Evolutionary conservation across 2,888 invertebrate species (phyloP).

Genomic region (Agrotis ipsilon): DNA sequence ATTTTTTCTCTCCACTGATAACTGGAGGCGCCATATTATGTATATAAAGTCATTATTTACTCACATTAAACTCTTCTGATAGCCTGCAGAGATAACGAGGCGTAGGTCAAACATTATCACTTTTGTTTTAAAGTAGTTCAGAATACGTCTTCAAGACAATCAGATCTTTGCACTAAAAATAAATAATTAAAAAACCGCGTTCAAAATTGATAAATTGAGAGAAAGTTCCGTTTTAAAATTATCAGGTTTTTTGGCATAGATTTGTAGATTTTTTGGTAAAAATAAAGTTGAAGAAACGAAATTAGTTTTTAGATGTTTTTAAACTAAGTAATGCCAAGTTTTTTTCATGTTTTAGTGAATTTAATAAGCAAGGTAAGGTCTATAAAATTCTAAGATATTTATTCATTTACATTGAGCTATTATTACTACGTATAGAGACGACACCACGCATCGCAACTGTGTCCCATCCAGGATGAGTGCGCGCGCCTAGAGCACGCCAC

Average conservation of each 20-base stretch:
- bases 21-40: slow-evolving; percentile 37
- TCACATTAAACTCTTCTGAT: slow-evolving; percentile 29
- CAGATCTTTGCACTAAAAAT: not conserved
- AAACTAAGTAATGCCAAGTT: slow-evolving; percentile 36
- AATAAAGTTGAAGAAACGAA: not conserved
- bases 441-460: no score
- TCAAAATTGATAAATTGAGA: not conserved
- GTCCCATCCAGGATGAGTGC: no score
- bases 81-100: slow-evolving; percentile 29
- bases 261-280: not conserved
- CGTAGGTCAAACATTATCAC: slow-evolving; percentile 46
- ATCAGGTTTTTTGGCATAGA: not conserved
- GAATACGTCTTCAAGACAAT: not conserved
- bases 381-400: no score
- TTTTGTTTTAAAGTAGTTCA: slow-evolving; percentile 16
- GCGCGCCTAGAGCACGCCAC: no score
- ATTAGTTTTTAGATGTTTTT: not conserved
- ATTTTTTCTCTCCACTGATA: slow-evolving; percentile 27
- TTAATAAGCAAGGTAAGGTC: slow-evolving; percentile 53
- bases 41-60: slow-evolving; percentile 46
- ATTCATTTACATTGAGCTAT: no score
- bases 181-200: not conserved
- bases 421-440: no score
- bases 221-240: not conserved
- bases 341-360: slow-evolving; percentile 53